A percentile compares a stretch with the other conserved stretches of the same genome.
These are phyloP conservation scores for Megamerina dolium DNA, from an alignment of 2,888 invertebrate genomes.

Conservation along the genomic window DNA sequence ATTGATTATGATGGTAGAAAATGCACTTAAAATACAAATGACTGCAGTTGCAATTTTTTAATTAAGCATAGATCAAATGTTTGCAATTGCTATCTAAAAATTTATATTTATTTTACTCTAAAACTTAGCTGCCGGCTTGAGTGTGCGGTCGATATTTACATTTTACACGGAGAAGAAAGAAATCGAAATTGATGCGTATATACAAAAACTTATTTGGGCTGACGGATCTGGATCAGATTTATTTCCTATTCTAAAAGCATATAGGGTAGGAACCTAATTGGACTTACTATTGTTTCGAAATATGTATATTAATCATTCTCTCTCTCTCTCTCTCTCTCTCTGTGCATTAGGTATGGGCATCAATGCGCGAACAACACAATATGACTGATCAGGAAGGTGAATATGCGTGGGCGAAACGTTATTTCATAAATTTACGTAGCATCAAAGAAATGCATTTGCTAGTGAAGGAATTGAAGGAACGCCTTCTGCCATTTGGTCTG, in stretches of 20 bases:
- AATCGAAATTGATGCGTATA: conserved; percentile 60
- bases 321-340: no score
- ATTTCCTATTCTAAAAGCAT: conserved; percentile 74
- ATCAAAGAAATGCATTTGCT: conserved; percentile 68
- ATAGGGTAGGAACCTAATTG: conserved; percentile 54
- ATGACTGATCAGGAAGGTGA: conserved; percentile 53
- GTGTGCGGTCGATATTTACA: conserved; percentile 73
- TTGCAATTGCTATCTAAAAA: background rate
- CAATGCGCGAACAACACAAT: conserved; percentile 55
- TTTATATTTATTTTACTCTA: conserved; percentile 2
- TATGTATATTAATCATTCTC: no score
- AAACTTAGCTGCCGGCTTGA: conserved; percentile 68
- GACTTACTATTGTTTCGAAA: no score
- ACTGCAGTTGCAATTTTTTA: no score
- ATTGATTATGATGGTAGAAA: no score
- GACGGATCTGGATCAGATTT: conserved; percentile 76
- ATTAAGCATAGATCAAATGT: background rate
- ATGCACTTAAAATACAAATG: no score
- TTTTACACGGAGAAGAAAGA: conserved; percentile 46
- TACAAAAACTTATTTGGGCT: conserved; percentile 74
- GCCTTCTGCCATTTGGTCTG: conserved; percentile 60
- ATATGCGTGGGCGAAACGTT: conserved; percentile 61
- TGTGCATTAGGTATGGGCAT: no score
- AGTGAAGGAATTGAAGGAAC: conserved; percentile 61
- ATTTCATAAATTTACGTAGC: conserved; percentile 66